phyloP scores from a whole-genome alignment of 2,888 invertebrate species.

The Drosophila stalkeri region DNA sequence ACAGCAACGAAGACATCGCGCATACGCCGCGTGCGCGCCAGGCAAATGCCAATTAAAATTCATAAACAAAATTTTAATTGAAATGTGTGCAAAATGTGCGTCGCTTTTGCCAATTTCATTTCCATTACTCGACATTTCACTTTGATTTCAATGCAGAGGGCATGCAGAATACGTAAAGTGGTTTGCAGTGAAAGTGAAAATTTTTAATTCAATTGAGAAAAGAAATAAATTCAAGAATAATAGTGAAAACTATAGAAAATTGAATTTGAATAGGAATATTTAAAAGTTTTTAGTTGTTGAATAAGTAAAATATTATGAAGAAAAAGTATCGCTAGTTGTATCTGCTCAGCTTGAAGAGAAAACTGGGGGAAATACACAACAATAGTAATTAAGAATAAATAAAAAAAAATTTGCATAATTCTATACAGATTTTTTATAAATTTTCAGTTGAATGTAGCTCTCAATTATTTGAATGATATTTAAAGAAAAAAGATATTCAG shows the following conservation, averaged over 20 bases:
- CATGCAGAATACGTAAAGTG: not conserved
- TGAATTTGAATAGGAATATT: not conserved
- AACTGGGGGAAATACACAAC: too few species aligned
- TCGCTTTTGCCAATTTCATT: slow-evolving; percentile 26
- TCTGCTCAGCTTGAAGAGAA: too few species aligned
- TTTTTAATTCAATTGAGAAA: not conserved
- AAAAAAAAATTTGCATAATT: too few species aligned
- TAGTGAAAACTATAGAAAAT: too few species aligned
- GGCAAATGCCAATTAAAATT: slow-evolving; percentile 63
- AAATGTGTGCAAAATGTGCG: slow-evolving; percentile 53
- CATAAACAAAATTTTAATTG: slow-evolving; percentile 60
- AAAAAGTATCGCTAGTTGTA: not conserved
- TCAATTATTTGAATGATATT: too few species aligned
- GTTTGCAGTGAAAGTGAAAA: not conserved
- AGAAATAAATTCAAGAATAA: not conserved
- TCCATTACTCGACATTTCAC: slow-evolving; percentile 21
- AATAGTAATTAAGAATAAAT: too few species aligned
- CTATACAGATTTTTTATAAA: too few species aligned
- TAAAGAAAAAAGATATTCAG: too few species aligned
- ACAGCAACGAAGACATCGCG: slow-evolving; percentile 65
- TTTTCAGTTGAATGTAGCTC: too few species aligned
- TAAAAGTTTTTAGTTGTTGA: not conserved
- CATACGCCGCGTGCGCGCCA: slow-evolving; percentile 67
- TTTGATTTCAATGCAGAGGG: not conserved
- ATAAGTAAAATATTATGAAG: not conserved